Percentiles rank a stretch among this genome's conserved stretches.
Conservation (phyloP, 2,797 vertebrate species). For the Heteromormyrus szaboi region DNA sequence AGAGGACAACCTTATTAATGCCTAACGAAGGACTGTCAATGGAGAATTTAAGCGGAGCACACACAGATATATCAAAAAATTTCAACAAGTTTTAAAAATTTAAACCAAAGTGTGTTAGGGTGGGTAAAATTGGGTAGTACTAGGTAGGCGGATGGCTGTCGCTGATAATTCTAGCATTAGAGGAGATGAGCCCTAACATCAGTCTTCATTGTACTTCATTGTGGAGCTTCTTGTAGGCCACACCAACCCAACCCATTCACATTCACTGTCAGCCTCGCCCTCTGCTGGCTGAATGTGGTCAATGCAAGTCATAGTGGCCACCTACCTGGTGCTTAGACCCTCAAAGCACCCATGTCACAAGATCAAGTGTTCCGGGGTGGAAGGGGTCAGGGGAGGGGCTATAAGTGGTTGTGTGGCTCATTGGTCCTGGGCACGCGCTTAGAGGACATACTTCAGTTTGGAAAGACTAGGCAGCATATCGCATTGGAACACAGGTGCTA, state of each 20-base stretch:
- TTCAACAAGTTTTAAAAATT: background rate
- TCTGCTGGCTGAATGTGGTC: background rate
- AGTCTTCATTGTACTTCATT: constrained; percentile 9
- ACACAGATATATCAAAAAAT: background rate
- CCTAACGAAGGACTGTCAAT: background rate
- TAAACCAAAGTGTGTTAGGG: background rate
- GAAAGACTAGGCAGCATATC: constrained; percentile 26
- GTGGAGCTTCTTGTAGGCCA: background rate
- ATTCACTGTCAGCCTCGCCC: background rate
- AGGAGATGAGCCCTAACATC: constrained; percentile 3
- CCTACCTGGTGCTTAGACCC: background rate
- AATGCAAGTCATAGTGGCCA: background rate
- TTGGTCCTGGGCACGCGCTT: background rate
- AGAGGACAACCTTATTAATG: background rate
- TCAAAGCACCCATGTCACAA: background rate
- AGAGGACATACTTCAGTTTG: constrained; percentile 1
- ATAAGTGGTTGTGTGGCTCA: background rate
- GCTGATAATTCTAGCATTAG: background rate
- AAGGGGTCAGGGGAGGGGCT: background rate
- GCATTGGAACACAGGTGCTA: constrained; percentile 13
- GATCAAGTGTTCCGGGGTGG: background rate
- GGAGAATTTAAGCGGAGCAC: background rate
- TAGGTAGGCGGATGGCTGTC: constrained; percentile 2
- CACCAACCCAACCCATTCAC: background rate
- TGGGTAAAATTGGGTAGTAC: background rate